Evolutionary conservation across 2,113 vertebrate genomes (phyloP), one percentile per base, ranked within the genome.

Genomic region (Mus pahari): DNA sequence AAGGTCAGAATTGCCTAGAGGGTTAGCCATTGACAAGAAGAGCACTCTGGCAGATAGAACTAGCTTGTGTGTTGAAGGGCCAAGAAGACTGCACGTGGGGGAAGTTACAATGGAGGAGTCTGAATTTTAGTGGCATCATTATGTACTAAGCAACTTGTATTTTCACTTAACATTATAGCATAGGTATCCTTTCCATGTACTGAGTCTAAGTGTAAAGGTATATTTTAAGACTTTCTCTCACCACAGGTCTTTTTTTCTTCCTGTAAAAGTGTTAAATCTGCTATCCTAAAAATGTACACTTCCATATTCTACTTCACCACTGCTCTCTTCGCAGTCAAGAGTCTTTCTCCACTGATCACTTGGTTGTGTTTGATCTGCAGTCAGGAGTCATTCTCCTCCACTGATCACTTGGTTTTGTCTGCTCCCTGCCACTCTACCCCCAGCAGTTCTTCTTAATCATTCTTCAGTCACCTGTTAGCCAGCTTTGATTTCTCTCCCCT

Each of bases 71-170:
- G 3, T 89, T 83, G 88, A 94, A 91, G 19, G 24, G 33, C 78
- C 28, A 33, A 45, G 81, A 92, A 74, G 39, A 11, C 10, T 55
- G 58, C 50, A 53, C n/a, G 48, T 28, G 9, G 22, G 9, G 50
- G 28, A n/a, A 31, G 36, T 86, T 31, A 36, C 89, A 74, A 50
- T 71, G n/a, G 75, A 82, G 45, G 24, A 94, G 50, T 88, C 64
- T 92, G 28, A 86, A 82, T 90, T 93, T 79, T 95, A 94, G 78
- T 91, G 68, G 83, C 42, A 48, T 92, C 3, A 31, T 86, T 89
- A 28, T 19, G 9, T 78, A 28, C 83, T 82, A 75, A 88, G 42
- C n/a, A 90, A 20, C 74, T 58, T 92, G 6, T 89, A 60, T 96
- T 86, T 94, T 79, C 14, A 83, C 7, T 94, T 93, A 92, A 53